Conservation (phyloP, 1,140 invertebrate genomes). For the Cheumatopsyche charites region DNA sequence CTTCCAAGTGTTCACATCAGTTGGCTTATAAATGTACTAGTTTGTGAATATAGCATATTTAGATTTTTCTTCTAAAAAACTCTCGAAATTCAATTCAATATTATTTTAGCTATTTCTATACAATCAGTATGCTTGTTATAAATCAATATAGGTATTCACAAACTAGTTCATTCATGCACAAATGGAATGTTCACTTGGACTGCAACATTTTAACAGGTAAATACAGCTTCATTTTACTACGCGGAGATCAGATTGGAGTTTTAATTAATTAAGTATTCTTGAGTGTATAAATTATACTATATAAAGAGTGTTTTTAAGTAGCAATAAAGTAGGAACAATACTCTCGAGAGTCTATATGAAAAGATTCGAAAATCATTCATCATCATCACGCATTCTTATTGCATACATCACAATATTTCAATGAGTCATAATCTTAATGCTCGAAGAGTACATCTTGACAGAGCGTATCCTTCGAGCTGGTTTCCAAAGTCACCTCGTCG, state of each 20-base stretch:
- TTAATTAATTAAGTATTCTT: slow-evolving; percentile 28
- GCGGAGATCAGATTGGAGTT: slow-evolving; percentile 37
- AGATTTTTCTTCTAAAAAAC: no score
- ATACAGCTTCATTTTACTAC: neutral
- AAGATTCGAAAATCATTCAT: slow-evolving; percentile 41
- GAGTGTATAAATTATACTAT: slow-evolving; percentile 35
- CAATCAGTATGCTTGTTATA: no score
- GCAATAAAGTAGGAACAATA: slow-evolving; percentile 39
- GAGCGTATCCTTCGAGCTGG: neutral
- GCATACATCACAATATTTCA: slow-evolving; percentile 46
- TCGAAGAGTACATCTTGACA: neutral
- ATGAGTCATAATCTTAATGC: slow-evolving; percentile 28
- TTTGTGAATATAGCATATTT: no score
- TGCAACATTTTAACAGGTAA: no score
- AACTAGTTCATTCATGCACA: no score
- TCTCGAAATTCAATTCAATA: no score
- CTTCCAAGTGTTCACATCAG: no score
- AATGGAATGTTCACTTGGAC: no score
- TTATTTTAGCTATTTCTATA: no score
- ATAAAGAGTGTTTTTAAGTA: slow-evolving; percentile 32
- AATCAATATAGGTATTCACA: no score
- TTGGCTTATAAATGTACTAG: no score
- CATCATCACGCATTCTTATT: slow-evolving; percentile 44
- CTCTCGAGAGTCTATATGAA: slow-evolving; percentile 44
- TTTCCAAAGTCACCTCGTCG: neutral